These are phyloP conservation scores for Cabera pusaria DNA, from an alignment of 2,888 invertebrate genomes.

Conservation along the genomic window DNA sequence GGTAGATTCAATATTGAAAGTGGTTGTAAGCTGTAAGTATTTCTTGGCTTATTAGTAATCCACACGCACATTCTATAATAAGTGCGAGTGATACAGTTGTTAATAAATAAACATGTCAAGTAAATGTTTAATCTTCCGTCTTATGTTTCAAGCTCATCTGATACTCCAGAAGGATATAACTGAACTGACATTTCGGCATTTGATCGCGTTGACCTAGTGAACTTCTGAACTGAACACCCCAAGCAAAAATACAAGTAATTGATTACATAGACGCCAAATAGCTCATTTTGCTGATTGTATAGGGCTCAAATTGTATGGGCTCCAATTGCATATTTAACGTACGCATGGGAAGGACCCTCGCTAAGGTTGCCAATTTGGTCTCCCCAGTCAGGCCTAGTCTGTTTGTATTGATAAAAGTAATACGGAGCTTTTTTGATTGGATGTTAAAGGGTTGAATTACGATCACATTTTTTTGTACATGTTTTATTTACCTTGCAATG, in stretches of 20 bases:
- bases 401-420: constrained; percentile 65
- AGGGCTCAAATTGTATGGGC: constrained; percentile 68
- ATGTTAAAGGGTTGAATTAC: constrained; percentile 21
- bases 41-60: too few species aligned
- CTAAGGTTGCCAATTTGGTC: constrained; percentile 74
- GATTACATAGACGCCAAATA: constrained; percentile 73
- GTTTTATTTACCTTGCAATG: too few species aligned
- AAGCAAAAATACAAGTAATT: constrained; percentile 73
- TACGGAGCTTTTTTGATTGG: constrained; percentile 31
- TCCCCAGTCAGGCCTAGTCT: constrained; percentile 53
- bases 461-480: too few species aligned
- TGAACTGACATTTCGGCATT: constrained; percentile 1
- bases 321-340: constrained; percentile 80
- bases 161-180: background rate
- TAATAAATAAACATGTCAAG: too few species aligned
- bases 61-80: too few species aligned
- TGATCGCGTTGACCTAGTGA: constrained; percentile 57
- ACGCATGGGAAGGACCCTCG: constrained; percentile 76
- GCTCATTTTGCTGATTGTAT: constrained; percentile 79
- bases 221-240: constrained; percentile 47
- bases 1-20: too few species aligned
- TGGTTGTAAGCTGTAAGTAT: too few species aligned
- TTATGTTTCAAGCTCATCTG: too few species aligned
- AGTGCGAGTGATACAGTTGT: too few species aligned
- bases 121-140: too few species aligned